These are phyloP conservation scores for Leptobrachium ailaonicum DNA, from an alignment of 2,113 vertebrate genomes.

Conservation along the genomic window DNA sequence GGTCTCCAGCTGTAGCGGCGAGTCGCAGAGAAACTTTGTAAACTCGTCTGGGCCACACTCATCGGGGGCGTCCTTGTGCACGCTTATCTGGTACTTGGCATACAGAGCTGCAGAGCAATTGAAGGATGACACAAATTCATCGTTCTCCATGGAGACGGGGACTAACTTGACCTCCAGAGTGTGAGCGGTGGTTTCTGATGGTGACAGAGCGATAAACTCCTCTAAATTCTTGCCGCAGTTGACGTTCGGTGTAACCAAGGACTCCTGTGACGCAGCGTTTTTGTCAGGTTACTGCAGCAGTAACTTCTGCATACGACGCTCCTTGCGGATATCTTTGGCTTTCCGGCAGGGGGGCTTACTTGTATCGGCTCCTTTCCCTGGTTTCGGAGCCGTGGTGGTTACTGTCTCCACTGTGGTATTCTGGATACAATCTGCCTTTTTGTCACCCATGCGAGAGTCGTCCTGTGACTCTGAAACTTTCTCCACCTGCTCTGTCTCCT, in stretches of 20 bases:
- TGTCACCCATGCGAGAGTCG: slow-evolving; percentile 39
- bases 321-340: slow-evolving; percentile 92
- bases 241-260: slow-evolving; percentile 49
- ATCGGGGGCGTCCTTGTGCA: slow-evolving; percentile 86
- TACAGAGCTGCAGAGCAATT: slow-evolving; percentile 85
- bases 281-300: slow-evolving; percentile 68
- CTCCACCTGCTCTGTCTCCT: slow-evolving; percentile 40
- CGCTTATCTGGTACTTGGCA: slow-evolving; percentile 91
- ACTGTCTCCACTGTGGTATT: slow-evolving; percentile 35
- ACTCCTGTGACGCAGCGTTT: slow-evolving; percentile 16
- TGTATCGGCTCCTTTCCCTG: slow-evolving; percentile 86
- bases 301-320: slow-evolving; percentile 83
- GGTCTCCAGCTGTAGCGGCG: slow-evolving; percentile 84
- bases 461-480: slow-evolving; percentile 33
- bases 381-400: slow-evolving; percentile 65
- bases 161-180: slow-evolving; percentile 98
- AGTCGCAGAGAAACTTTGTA: too few relatives aligned
- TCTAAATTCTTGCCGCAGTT: slow-evolving; percentile 80
- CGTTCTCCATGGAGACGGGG: slow-evolving; percentile 93
- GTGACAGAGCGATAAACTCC: slow-evolving; percentile 76
- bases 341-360: slow-evolving; percentile 87
- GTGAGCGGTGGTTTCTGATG: slow-evolving; percentile 72
- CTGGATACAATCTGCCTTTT: slow-evolving; percentile 52
- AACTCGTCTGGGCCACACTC: slow-evolving; percentile 89
- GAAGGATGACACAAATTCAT: slow-evolving; percentile 89